These are phyloP conservation scores for Congeria kusceri DNA, from an alignment of 2,888 invertebrate species.

Conservation along the genomic window DNA sequence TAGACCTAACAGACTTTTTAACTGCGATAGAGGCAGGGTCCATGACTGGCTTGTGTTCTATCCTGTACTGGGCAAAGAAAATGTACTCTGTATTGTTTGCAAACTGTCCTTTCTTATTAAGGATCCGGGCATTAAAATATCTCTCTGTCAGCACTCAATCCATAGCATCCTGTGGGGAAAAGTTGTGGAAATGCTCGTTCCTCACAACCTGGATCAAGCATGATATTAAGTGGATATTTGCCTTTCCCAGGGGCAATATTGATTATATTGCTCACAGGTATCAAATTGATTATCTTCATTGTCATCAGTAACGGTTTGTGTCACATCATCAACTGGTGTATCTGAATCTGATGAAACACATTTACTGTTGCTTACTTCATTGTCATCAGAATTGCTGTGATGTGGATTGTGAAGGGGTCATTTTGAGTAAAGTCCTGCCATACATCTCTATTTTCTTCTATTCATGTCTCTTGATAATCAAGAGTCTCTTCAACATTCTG, in stretches of 20 bases:
- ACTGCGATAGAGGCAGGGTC: conserved; percentile 23
- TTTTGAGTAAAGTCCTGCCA: conserved; percentile 10
- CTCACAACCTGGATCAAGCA: conserved; percentile 50
- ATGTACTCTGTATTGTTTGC: conserved; percentile 49
- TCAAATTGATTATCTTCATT: conserved; percentile 11
- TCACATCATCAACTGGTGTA: not conserved
- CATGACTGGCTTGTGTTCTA: conserved; percentile 52
- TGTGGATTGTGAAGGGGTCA: too few relatives aligned
- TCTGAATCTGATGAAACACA: conserved; percentile 2
- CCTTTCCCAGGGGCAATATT: conserved; percentile 48
- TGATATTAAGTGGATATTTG: conserved; percentile 36
- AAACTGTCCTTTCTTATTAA: conserved; percentile 42
- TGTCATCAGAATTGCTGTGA: not conserved
- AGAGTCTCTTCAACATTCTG: conserved; percentile 5
- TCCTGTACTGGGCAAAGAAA: conserved; percentile 48
- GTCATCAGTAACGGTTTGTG: not conserved
- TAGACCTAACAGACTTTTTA: conserved; percentile 8
- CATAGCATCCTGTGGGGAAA: conserved; percentile 52
- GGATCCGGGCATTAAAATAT: conserved; percentile 53
- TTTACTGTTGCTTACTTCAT: not conserved
- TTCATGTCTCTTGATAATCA: not conserved
- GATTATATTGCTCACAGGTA: conserved; percentile 34
- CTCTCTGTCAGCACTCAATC: conserved; percentile 50
- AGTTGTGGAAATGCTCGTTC: conserved; percentile 40
- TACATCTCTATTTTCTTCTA: conserved; percentile 11